Base-by-base conservation (phyloP, 2,113 vertebrate genomes). In the Phyllopteryx taeniolatus region DNA sequence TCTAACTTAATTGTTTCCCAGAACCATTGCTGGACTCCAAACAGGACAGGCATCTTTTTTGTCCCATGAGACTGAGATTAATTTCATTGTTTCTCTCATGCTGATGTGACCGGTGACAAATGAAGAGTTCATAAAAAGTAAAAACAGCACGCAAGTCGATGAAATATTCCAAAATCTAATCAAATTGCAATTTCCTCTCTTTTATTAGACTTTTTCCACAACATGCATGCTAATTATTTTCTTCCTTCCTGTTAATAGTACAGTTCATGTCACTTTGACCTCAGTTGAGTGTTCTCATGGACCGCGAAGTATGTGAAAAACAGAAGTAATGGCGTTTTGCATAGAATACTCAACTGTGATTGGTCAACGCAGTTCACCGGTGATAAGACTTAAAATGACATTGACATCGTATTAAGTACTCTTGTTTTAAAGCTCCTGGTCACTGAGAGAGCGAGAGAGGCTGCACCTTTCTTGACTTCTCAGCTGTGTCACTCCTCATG, bases 51-150 rank as follows among this genome's bases (percentile, higher is more conserved):
- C 69, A 65, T 46, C 8, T 46, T 20, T 20, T 33, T n/a, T 44
- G 67, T 44, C 68, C 46, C 59, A 47, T 75, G n/a, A 73, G 42
- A 72, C 75, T 62, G 67, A 49, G n/a, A 27, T 71, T 15, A 3
- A 15, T 63, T n/a, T 49, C 15, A 43, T 20, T 20, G 60, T 35
- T 64, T 56, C 7, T 47, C 72, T 17, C 54, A 13, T 61, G 62
- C 49, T 67, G 11, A 22, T 49, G 9, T 22, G n/a, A 15, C 59
- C 6, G 31, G 39, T 35, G 42, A 49, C 31, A 69, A 19, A 8
- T n/a, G n/a, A 22, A 35, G 31, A 61, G 59, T 33, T 31, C 12
- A 31, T 27, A 31, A 59, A n/a, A 61, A 35, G 31, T 61, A 4
- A 35, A 17, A 35, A 61, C 56, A 14, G 13, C 22, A 2, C 11